phyloP scores from a whole-genome alignment of 2,888 invertebrate genomes.

The Phyllotreta cruciferae region DNA sequence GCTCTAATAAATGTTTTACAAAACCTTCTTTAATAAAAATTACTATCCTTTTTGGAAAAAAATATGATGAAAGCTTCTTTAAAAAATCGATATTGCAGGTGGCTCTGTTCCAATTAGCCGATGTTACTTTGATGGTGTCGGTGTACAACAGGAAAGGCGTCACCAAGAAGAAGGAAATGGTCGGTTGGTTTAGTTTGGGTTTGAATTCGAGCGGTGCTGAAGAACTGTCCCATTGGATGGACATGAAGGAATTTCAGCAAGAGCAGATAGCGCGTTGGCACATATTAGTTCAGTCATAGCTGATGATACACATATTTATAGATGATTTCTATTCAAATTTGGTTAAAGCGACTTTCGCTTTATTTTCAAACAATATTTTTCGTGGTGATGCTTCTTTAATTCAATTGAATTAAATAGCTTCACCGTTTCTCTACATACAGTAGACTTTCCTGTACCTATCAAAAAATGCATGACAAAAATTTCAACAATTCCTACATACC shows the following conservation, averaged over 20 bases:
- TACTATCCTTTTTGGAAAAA: neutral
- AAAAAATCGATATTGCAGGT: slow-evolving; percentile 66
- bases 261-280: slow-evolving; percentile 96
- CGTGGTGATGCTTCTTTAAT: no score
- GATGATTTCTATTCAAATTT: slow-evolving; percentile 20
- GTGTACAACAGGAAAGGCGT: slow-evolving; percentile 92
- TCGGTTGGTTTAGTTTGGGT: slow-evolving; percentile 95
- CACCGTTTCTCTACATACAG: no score
- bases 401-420: no score
- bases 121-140: slow-evolving; percentile 93
- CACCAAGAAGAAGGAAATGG: slow-evolving; percentile 93
- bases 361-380: neutral
- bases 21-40: no score
- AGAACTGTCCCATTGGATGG: slow-evolving; percentile 91
- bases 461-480: no score
- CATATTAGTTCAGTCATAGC: slow-evolving; percentile 77
- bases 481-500: no score
- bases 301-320: slow-evolving; percentile 42
- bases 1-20: neutral
- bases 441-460: no score
- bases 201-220: slow-evolving; percentile 91
- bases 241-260: slow-evolving; percentile 87
- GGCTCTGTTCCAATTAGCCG: slow-evolving; percentile 91
- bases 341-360: neutral
- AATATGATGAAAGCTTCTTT: no score